These are phyloP conservation scores for Allophyes oxyacanthae DNA, from an alignment of 2,888 invertebrate species.

Conservation along the genomic window DNA sequence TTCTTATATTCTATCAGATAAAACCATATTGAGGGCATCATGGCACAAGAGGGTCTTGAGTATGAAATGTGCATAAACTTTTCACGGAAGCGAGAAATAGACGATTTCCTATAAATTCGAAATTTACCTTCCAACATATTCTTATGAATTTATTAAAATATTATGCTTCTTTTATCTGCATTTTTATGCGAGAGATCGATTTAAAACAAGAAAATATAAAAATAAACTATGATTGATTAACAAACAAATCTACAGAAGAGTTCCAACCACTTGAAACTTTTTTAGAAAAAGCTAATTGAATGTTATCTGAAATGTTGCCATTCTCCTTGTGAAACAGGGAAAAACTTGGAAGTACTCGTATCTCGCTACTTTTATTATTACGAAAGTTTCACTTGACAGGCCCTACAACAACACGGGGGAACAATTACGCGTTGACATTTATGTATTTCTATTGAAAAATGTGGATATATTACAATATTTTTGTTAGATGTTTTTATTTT, in stretches of 20 bases:
- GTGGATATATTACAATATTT: slow-evolving; percentile 9
- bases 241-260: slow-evolving; percentile 33
- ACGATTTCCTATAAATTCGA: background rate
- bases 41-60: slow-evolving; percentile 26
- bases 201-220: no score
- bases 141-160: no score
- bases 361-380: slow-evolving; percentile 75
- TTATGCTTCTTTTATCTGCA: no score
- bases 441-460: slow-evolving; percentile 57
- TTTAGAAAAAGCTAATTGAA: slow-evolving; percentile 74
- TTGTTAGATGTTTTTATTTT: background rate
- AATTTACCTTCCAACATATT: no score
- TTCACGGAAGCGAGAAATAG: slow-evolving; percentile 11
- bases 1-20: slow-evolving; percentile 42
- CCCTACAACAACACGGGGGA: slow-evolving; percentile 59
- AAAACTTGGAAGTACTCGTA: slow-evolving; percentile 69
- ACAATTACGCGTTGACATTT: slow-evolving; percentile 68
- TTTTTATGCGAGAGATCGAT: no score
- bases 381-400: slow-evolving; percentile 73
- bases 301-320: slow-evolving; percentile 73
- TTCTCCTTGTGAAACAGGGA: slow-evolving; percentile 63
- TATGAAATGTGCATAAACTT: slow-evolving; percentile 25
- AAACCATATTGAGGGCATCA: slow-evolving; percentile 38
- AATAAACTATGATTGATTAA: slow-evolving; percentile 37
- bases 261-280: slow-evolving; percentile 52